Conservation (phyloP, 2,113 vertebrate genomes). For the Trogon melanurus region DNA sequence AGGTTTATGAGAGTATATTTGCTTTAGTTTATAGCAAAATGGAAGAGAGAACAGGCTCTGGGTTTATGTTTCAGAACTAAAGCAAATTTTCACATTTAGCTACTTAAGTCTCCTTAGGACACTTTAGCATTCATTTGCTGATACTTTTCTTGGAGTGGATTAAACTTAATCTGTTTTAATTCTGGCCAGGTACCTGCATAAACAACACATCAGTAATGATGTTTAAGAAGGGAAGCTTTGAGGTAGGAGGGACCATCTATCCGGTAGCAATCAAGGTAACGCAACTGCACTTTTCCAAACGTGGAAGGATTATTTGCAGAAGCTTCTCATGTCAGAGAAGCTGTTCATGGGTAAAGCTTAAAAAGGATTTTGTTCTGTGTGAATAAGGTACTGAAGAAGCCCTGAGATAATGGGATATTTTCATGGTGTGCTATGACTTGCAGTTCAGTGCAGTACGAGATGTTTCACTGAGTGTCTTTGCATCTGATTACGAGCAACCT, state of each 20-base stretch:
- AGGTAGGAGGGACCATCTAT: constrained; percentile 90
- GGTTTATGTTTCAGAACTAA: neutral
- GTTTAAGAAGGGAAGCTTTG: constrained; percentile 98
- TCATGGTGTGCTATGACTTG: neutral
- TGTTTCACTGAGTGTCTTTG: neutral
- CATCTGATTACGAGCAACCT: neutral
- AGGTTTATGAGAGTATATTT: neutral
- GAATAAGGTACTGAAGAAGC: neutral
- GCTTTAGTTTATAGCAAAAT: neutral
- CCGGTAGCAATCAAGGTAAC: constrained; percentile 94
- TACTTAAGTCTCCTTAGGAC: neutral
- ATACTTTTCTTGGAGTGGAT: neutral
- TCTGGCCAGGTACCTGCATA: constrained; percentile 87
- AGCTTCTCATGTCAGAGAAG: neutral
- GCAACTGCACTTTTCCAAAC: neutral
- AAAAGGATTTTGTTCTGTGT: neutral
- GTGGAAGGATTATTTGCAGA: neutral
- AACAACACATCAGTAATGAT: constrained; percentile 98
- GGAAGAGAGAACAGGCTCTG: neutral
- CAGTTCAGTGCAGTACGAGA: neutral
- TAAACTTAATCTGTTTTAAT: constrained; percentile 5
- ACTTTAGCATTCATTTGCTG: neutral
- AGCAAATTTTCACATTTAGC: neutral
- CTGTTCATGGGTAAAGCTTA: neutral
- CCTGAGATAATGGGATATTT: neutral